phyloP scores from a whole-genome alignment of 2,797 vertebrate genomes.

The Esox lucius region DNA sequence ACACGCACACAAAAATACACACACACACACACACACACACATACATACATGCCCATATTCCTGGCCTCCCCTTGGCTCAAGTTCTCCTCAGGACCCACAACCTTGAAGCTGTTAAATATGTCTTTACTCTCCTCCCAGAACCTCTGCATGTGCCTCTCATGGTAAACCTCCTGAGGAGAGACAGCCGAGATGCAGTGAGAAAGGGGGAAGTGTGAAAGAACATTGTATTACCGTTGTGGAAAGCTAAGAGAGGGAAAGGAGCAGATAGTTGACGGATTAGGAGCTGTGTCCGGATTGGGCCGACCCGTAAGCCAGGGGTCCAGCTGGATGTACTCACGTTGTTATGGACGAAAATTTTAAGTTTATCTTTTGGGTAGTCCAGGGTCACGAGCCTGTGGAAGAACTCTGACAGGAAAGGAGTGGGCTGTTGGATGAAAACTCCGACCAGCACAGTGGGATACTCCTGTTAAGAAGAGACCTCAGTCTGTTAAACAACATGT shows the following conservation, averaged over 20 bases:
- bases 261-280: neutral
- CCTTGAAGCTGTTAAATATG: constrained; percentile 84
- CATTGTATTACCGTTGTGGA: neutral
- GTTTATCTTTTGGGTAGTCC: constrained; percentile 89
- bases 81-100: constrained; percentile 94
- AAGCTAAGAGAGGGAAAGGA: neutral
- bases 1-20: constrained; percentile 20
- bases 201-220: neutral
- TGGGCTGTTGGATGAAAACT: constrained; percentile 95
- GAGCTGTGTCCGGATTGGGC: neutral
- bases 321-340: constrained; percentile 79
- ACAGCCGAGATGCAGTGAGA: neutral
- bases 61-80: constrained; percentile 94
- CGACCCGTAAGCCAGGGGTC: neutral
- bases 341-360: constrained; percentile 92
- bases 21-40: neutral
- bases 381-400: constrained; percentile 83
- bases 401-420: constrained; percentile 93
- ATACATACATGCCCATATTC: constrained; percentile 95
- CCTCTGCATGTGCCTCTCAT: constrained; percentile 93
- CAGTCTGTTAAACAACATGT: constrained; percentile 38
- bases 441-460: constrained; percentile 87
- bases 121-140: constrained; percentile 91
- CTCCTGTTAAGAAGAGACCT: constrained; percentile 75
- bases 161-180: constrained; percentile 88